Evolutionary conservation across 2,113 vertebrate genomes (phyloP), one percentile per base, ranked within the genome.

Genomic region (Aphelocoma coerulescens): DNA sequence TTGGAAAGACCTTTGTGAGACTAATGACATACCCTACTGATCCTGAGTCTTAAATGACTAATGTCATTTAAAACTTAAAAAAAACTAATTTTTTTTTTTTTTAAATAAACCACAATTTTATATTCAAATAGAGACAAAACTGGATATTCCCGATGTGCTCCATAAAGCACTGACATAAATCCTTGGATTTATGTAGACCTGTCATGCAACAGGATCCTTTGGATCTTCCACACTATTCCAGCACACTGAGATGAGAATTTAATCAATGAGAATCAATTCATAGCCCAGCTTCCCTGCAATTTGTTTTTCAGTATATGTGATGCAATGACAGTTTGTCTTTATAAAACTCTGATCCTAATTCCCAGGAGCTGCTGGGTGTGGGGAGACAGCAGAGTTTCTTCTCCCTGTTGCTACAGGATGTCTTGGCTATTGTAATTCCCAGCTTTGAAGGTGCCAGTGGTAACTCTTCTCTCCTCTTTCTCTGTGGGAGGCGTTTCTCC

Each of bases 201-300:
- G 89, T 93, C 81, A 88, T 43, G 51, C 37, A 76, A 73, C 82
- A 96, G 91, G 91, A 96, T 96, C 78, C 57, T 88, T 89, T 66
- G 82, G 92, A 85, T 96, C 78, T 94, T 94, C 58, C 46, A 73
- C 39, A 41, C 74, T 94, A 77, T 39, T 93, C 77, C 72, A 91
- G 43, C 78, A 96, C 44, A 85, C 43, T 2, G 3, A 88, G 72
- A 89, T 48, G 67, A 94, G 75, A 95, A 95, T 90, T 83, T 93
- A 95, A 94, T 88, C 93, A 96, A 77, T 94, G 90, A 85, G 67
- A 89, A 90, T 93, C 89, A 97, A 91, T 88, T 80, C 75, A 96
- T 93, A 95, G 66, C 26, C 59, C 77, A 94, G 67, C 72, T 94
- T 93, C 51, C 87, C 78, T 62, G 49, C 51, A 77, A 95, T 94